phyloP scores from a whole-genome alignment of 2,888 invertebrate genomes.

The Phorcus lineatus region DNA sequence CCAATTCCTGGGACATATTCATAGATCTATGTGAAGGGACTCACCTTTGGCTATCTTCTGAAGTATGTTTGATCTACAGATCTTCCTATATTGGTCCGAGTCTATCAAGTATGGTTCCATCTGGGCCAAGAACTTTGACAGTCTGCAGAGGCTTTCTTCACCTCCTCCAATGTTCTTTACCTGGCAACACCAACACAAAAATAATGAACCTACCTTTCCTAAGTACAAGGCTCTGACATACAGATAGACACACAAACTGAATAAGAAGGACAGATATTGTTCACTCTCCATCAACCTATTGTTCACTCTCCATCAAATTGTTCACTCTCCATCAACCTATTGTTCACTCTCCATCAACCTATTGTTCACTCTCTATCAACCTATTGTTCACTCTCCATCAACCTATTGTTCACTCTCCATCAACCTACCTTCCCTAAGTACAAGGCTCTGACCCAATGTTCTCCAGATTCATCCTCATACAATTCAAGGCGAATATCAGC shows the following conservation, averaged over 20 bases:
- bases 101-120: constrained; percentile 41
- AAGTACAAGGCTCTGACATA: no score
- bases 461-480: constrained; percentile 57
- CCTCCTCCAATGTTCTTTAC: constrained; percentile 48
- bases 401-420: not conserved
- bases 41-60: constrained; percentile 53
- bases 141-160: constrained; percentile 42
- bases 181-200: constrained; percentile 28
- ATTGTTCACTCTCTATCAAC: no score
- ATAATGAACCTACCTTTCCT: no score
- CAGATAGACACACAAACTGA: no score
- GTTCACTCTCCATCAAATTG: no score
- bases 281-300: no score
- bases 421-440: constrained; percentile 59
- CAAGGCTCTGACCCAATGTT: constrained; percentile 63
- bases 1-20: no score
- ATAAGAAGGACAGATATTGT: no score
- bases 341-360: no score
- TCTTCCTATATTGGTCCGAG: constrained; percentile 39
- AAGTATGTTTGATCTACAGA: constrained; percentile 52
- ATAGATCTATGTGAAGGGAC: not conserved
- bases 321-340: no score
- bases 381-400: no score
- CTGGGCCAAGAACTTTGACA: constrained; percentile 41
- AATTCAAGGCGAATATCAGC: constrained; percentile 68